Evolutionary conservation across 2,797 vertebrate species (phyloP).

Genomic region (Ambastaia sidthimunki): DNA sequence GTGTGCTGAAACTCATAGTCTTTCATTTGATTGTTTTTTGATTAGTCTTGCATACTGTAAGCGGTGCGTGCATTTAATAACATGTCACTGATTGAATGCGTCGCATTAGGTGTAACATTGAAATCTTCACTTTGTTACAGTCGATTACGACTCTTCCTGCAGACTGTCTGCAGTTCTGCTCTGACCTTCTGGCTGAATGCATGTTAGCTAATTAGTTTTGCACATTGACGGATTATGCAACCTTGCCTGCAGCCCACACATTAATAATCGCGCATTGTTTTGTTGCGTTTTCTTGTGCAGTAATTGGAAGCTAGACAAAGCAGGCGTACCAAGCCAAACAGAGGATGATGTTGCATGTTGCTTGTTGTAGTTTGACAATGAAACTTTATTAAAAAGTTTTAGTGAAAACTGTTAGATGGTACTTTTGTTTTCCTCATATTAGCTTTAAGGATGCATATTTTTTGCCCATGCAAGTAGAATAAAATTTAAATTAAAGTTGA

Average conservation of each 20-base stretch:
- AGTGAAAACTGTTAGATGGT: background rate
- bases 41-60: background rate
- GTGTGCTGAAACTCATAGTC: no score
- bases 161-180: conserved; percentile 13
- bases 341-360: background rate
- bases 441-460: no score
- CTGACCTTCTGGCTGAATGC: conserved; percentile 48
- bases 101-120: background rate
- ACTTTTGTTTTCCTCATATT: background rate
- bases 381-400: no score
- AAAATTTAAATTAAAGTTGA: no score
- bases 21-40: no score
- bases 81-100: background rate
- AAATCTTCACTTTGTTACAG: conserved; percentile 23
- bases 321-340: conserved; percentile 11
- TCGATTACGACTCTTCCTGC: conserved; percentile 33
- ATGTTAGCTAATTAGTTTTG: conserved; percentile 55
- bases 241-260: conserved; percentile 46
- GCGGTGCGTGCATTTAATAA: background rate
- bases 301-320: conserved; percentile 30
- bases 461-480: no score
- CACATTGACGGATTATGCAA: conserved; percentile 47
- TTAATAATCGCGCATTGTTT: conserved; percentile 54
- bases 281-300: conserved; percentile 28
- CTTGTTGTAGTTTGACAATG: background rate